Percentiles rank a stretch among this genome's conserved stretches.
Evolutionary conservation across 2,113 vertebrate species (phyloP).

Genomic region (Hippoglossus stenolepis): DNA sequence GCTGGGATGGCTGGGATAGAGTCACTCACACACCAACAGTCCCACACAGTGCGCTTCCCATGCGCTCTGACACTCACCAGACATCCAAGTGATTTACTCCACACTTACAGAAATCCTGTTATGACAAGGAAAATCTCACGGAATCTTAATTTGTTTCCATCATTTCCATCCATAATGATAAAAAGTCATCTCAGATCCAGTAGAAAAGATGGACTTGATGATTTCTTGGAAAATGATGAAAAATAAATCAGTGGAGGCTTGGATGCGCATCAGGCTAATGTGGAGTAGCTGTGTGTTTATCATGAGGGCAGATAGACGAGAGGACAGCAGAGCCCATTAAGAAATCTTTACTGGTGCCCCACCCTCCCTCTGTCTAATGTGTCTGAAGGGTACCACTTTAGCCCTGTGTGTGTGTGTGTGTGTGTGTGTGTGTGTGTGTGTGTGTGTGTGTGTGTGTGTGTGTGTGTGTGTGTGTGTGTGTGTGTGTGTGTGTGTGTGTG

Average conservation of each 20-base stretch:
- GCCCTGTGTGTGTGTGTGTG: slow-evolving; percentile 44
- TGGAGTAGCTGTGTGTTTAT: slow-evolving; percentile 64
- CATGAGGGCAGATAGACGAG: slow-evolving; percentile 75
- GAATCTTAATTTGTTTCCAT: slow-evolving; percentile 33
- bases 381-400: slow-evolving; percentile 77
- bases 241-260: slow-evolving; percentile 34
- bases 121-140: slow-evolving; percentile 2
- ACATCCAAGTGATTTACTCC: slow-evolving; percentile 47
- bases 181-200: background rate
- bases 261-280: slow-evolving; percentile 54
- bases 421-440: slow-evolving; percentile 50
- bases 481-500: slow-evolving; percentile 45
- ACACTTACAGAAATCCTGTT: slow-evolving; percentile 39
- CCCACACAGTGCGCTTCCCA: slow-evolving; percentile 38
- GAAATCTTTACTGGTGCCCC: slow-evolving; percentile 81
- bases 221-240: slow-evolving; percentile 26
- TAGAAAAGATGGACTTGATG: no score
- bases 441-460: slow-evolving; percentile 11
- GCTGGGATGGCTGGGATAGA: slow-evolving; percentile 52
- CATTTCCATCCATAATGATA: slow-evolving; percentile 13
- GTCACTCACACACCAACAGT: slow-evolving; percentile 51
- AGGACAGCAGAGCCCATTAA: slow-evolving; percentile 77
- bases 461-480: slow-evolving; percentile 7
- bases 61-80: slow-evolving; percentile 45
- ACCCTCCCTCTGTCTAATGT: slow-evolving; percentile 81